Conservation (phyloP, 2,888 invertebrate genomes). For the Agriopis marginaria region DNA sequence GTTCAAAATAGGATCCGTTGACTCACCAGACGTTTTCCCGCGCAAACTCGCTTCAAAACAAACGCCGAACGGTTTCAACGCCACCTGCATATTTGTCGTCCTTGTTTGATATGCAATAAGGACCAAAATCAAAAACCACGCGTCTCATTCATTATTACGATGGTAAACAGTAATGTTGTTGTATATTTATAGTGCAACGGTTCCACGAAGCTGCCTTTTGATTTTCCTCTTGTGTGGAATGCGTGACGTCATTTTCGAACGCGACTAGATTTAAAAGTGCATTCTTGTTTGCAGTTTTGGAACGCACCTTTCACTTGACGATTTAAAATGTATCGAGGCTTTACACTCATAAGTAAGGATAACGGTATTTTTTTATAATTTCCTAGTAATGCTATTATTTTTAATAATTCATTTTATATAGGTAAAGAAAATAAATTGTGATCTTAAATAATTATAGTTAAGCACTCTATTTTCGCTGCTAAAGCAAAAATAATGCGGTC, state of each 20-base stretch:
- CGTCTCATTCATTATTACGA: slow-evolving; percentile 17
- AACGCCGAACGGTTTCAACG: slow-evolving; percentile 3
- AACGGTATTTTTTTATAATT: no score
- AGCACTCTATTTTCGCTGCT: no score
- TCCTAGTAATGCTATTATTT: no score
- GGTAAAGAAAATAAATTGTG: no score
- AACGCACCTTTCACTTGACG: slow-evolving; percentile 11
- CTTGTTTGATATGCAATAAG: slow-evolving; percentile 19
- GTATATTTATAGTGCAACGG: slow-evolving; percentile 77
- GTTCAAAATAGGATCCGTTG: slow-evolving; percentile 69
- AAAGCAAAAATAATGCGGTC: no score
- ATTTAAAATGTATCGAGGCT: slow-evolving; percentile 5
- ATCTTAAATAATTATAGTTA: no score
- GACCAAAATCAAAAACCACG: slow-evolving; percentile 30
- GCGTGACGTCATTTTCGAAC: slow-evolving; percentile 73
- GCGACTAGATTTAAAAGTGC: slow-evolving; percentile 42
- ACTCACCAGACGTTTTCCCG: slow-evolving; percentile 76
- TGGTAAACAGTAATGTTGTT: slow-evolving; percentile 24
- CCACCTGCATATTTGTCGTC: slow-evolving; percentile 4
- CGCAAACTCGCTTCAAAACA: slow-evolving; percentile 59
- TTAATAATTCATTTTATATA: no score
- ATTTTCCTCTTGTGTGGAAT: slow-evolving; percentile 82
- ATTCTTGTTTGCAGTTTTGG: slow-evolving; percentile 24
- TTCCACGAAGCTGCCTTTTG: slow-evolving; percentile 73
- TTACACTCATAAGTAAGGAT: not conserved